Conservation (phyloP, 2,113 vertebrate species). For the Reinhardtius hippoglossoides region DNA sequence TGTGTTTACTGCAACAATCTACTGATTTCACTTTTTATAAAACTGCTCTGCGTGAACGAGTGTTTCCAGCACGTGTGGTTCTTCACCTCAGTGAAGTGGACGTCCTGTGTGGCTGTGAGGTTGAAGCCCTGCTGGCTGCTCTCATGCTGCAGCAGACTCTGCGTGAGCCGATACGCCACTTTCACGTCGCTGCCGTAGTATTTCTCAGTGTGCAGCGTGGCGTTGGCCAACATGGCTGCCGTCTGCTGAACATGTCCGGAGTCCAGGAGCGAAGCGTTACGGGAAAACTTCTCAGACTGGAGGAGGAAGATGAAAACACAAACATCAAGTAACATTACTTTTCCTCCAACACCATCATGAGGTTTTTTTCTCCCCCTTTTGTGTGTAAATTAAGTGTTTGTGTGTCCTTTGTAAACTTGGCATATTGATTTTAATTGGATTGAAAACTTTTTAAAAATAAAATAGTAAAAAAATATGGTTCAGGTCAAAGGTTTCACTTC, state of each 20-base stretch:
- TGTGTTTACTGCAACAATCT: not conserved
- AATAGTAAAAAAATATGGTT: too few species aligned
- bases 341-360: too few species aligned
- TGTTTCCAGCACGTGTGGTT: not conserved
- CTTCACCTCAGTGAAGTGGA: constrained; percentile 93
- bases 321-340: too few species aligned
- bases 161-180: constrained; percentile 88
- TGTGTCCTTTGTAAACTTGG: too few species aligned
- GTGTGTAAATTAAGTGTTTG: too few species aligned
- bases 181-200: constrained; percentile 93
- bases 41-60: too few species aligned
- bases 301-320: not conserved
- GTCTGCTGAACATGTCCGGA: constrained; percentile 81
- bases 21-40: not conserved
- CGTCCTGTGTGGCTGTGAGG: constrained; percentile 92
- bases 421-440: too few species aligned
- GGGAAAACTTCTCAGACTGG: constrained; percentile 85
- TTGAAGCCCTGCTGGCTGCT: constrained; percentile 90
- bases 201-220: constrained; percentile 80
- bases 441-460: too few species aligned
- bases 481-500: too few species aligned
- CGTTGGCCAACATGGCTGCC: constrained; percentile 87
- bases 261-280: constrained; percentile 85
- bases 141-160: constrained; percentile 89
- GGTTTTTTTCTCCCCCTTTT: too few species aligned